These are phyloP conservation scores for Caranx ignobilis DNA, from an alignment of 2,113 vertebrate genomes.

Conservation along the genomic window DNA sequence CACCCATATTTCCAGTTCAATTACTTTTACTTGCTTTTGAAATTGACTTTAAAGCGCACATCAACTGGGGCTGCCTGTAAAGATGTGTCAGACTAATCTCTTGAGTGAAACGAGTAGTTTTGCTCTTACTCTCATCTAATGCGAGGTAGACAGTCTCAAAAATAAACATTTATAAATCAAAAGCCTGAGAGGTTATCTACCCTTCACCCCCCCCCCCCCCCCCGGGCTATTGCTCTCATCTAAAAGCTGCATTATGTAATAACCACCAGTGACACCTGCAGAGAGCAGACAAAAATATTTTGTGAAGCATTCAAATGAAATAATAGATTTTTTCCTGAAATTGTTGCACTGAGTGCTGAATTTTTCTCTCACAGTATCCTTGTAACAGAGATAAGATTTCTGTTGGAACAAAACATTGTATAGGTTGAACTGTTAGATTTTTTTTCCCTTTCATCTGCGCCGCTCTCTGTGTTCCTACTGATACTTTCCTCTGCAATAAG, in stretches of 20 bases:
- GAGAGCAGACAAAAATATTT: neutral
- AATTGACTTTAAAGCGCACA: conserved; percentile 42
- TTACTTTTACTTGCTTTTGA: conserved; percentile 51
- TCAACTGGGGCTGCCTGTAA: conserved; percentile 18
- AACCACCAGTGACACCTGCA: conserved; percentile 33
- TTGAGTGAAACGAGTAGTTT: conserved; percentile 2
- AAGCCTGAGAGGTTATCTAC: neutral
- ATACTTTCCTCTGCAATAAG: neutral
- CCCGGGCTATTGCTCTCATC: neutral
- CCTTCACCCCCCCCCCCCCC: too few relatives aligned
- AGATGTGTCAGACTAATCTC: conserved; percentile 22
- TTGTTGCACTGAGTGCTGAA: neutral
- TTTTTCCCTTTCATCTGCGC: neutral
- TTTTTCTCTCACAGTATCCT: conserved; percentile 1
- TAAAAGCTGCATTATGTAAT: conserved; percentile 25
- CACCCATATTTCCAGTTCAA: conserved; percentile 56
- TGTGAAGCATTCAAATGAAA: too few relatives aligned
- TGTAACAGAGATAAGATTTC: conserved; percentile 8
- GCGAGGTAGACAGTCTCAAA: neutral
- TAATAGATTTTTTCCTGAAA: neutral
- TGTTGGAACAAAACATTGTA: neutral
- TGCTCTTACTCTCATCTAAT: neutral
- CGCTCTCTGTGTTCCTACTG: neutral
- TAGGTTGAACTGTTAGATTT: neutral
- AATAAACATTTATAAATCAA: conserved; percentile 17